Conservation (phyloP, 2,113 vertebrate species). For the Aleadryas rufinucha region DNA sequence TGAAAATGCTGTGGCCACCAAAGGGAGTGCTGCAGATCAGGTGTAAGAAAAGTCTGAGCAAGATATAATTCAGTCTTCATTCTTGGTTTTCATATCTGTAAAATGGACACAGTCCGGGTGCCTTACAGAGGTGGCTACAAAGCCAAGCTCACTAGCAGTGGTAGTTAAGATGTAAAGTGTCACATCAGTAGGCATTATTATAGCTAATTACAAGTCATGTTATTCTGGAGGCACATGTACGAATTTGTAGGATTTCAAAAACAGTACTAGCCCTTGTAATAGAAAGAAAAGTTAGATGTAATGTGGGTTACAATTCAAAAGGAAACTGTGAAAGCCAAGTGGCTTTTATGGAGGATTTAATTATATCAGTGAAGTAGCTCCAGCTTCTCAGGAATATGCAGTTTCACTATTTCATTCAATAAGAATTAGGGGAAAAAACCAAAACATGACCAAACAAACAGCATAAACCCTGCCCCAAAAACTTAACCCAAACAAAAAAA, state of each 20-base stretch:
- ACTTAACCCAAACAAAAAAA: neutral
- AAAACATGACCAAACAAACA: neutral
- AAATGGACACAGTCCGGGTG: neutral
- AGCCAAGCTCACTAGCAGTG: neutral
- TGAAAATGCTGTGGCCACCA: neutral
- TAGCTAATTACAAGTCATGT: neutral
- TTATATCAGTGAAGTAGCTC: neutral
- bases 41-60: neutral
- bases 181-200: neutral
- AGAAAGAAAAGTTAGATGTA: neutral
- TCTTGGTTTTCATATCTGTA: neutral
- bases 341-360: neutral
- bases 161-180: neutral
- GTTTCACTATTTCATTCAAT: neutral
- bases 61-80: neutral
- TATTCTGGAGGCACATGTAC: neutral
- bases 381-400: neutral
- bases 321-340: neutral
- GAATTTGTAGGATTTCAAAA: neutral
- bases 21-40: neutral
- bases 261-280: neutral
- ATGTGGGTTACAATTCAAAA: neutral
- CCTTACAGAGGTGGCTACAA: accelerated
- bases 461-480: accelerated
- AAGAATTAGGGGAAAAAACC: neutral